These are phyloP conservation scores for Falco naumanni DNA, from an alignment of 2,797 vertebrate genomes.

Conservation along the genomic window DNA sequence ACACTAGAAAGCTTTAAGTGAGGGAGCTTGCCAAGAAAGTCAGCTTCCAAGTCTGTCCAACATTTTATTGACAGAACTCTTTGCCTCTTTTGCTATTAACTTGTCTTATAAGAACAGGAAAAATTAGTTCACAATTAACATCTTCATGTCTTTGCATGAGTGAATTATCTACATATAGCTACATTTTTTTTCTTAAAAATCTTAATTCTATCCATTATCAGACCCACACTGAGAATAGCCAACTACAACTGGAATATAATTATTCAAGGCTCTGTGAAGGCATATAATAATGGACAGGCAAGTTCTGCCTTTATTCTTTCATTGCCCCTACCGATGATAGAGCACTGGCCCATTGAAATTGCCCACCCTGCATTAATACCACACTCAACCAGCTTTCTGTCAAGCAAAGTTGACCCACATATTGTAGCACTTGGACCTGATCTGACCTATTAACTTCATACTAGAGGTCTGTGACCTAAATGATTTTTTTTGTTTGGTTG, in stretches of 20 bases:
- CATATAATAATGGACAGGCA: not conserved
- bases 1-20: not conserved
- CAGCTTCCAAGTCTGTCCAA: not conserved
- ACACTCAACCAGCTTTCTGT: not conserved
- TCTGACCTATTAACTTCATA: not conserved
- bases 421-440: not conserved
- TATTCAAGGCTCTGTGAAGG: not conserved
- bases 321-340: not conserved
- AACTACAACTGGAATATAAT: not conserved
- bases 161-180: not conserved
- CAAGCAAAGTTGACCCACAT: not conserved
- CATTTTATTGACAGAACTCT: not conserved
- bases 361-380: accelerated
- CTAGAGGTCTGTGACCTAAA: not conserved
- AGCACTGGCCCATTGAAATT: not conserved
- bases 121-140: not conserved
- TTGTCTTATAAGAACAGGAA: not conserved
- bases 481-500: too few relatives aligned
- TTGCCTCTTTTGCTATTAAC: not conserved
- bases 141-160: not conserved
- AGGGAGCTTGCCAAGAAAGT: not conserved
- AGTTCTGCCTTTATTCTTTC: not conserved
- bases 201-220: not conserved
- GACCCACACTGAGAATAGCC: accelerated
- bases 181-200: not conserved